These are phyloP conservation scores for Bombus terrestris DNA, from an alignment of 1,140 invertebrate genomes.

Conservation along the genomic window DNA sequence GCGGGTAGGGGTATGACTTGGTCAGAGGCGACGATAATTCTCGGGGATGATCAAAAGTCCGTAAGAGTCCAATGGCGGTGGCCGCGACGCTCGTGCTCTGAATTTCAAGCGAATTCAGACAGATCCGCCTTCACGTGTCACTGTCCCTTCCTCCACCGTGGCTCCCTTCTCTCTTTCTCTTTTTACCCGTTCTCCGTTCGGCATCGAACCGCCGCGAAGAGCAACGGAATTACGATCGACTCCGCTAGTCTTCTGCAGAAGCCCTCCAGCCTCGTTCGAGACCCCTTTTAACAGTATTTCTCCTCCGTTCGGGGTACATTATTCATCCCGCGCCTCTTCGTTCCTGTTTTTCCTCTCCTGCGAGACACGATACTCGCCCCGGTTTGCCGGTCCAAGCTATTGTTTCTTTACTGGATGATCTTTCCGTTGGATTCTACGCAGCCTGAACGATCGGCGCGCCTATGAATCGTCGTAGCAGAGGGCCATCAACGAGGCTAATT, in stretches of 20 bases:
- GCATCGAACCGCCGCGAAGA: conserved; percentile 19
- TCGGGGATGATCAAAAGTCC: conserved; percentile 73
- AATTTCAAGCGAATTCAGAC: conserved; percentile 60
- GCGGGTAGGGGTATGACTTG: conserved; percentile 39
- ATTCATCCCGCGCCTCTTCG: conserved; percentile 9
- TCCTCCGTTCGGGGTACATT: conserved; percentile 30
- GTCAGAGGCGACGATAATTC: conserved; percentile 73
- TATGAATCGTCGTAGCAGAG: neutral
- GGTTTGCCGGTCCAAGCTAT: neutral
- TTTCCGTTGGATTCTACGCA: neutral
- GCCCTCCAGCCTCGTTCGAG: neutral
- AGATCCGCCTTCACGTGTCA: conserved; percentile 62
- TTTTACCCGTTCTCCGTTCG: neutral
- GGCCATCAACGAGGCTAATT: neutral
- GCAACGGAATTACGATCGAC: conserved; percentile 40
- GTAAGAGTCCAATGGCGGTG: conserved; percentile 66
- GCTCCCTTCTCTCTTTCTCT: neutral
- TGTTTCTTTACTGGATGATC: conserved; percentile 6
- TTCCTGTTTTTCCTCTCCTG: conserved; percentile 17
- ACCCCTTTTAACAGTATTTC: conserved; percentile 28
- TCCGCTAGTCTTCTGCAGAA: conserved; percentile 7
- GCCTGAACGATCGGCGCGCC: neutral
- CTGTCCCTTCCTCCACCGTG: conserved; percentile 19
- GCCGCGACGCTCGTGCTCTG: conserved; percentile 57
- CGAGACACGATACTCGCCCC: neutral